A percentile compares a stretch with the other conserved stretches of the same genome.
These are phyloP conservation scores for Ceratina calcarata DNA, from an alignment of 1,140 invertebrate genomes.

Conservation along the genomic window DNA sequence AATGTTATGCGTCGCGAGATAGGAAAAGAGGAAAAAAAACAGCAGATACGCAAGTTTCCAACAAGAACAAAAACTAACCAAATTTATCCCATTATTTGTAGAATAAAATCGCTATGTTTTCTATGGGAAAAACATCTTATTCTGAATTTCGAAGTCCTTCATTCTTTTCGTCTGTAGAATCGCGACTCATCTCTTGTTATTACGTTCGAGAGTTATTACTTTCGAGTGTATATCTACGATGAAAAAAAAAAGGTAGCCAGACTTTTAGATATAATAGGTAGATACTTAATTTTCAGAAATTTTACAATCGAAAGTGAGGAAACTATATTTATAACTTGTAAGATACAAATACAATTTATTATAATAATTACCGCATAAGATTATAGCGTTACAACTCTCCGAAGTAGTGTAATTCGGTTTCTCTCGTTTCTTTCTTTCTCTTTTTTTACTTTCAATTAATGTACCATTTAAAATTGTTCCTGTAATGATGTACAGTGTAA, in stretches of 20 bases:
- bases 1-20: conserved; percentile 59
- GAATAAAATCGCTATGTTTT: conserved; percentile 81
- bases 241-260: conserved; percentile 45
- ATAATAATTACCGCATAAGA: conserved; percentile 55
- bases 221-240: conserved; percentile 33
- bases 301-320: conserved; percentile 63
- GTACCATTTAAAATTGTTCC: conserved; percentile 66
- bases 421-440: not conserved
- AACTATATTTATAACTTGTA: conserved; percentile 69
- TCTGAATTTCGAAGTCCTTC: conserved; percentile 60
- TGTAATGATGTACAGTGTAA: conserved; percentile 66
- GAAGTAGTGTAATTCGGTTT: conserved; percentile 48
- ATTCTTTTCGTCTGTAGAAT: conserved; percentile 53
- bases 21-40: conserved; percentile 53
- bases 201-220: conserved; percentile 56
- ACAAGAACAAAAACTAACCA: conserved; percentile 59
- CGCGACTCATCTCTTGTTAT: conserved; percentile 52
- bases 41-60: conserved; percentile 63
- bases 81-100: conserved; percentile 80
- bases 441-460: conserved; percentile 61
- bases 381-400: conserved; percentile 53
- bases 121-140: conserved; percentile 74
- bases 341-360: conserved; percentile 62
- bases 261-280: conserved; percentile 59
- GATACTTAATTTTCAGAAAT: conserved; percentile 59